Base-by-base conservation (phyloP, 1,140 invertebrate species). In the Drosophila busckii region DNA sequence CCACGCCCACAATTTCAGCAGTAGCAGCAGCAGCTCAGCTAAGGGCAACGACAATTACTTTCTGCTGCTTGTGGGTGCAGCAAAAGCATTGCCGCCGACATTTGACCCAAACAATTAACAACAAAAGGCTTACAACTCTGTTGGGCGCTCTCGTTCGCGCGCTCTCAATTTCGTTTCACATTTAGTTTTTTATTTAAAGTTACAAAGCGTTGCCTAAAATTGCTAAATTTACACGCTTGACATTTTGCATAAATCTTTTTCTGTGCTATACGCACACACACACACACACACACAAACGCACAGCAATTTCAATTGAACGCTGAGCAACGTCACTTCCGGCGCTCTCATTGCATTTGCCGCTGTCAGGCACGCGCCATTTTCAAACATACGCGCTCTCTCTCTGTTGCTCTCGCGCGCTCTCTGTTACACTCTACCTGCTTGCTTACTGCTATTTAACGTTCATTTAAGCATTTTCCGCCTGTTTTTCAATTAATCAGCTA, bases 401-500 rank as follows among this genome's bases (percentile, higher is more conserved):
- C 34, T n/a, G 4, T 20, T 3, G 2, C 20, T 31, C 20, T 34
- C 26, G 12, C 8, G 4, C 15, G 17, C 6, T 45, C 32, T 28
- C 28, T 10, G 35, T 13, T 50, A 50, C 34, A 8, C 23, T 41
- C 52, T 44, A 25, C 29, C n/a, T n/a, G n/a, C n/a, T n/a, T n/a
- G n/a, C n/a, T n/a, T 41, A 31, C 40, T 42, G 2, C 25, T 50
- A 35, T 31, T 73, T 66, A 49, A 44, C 50, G 34, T 48, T 73
- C 44, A 37, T 54, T 68, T 61, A n/a, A 48, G 52, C 46, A 34
- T 32, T 61, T 62, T 52, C 41, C 25, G 63, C 56, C 55, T 28
- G 42, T 40, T 55, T 80, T 64, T 80, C 58, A 76, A 70, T 76
- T 76, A 78, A 70, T 66, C 65, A 37, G 54, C 37, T 31, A 44